Conservation (phyloP, 2,797 vertebrate genomes). For the Gambelia wislizenii region DNA sequence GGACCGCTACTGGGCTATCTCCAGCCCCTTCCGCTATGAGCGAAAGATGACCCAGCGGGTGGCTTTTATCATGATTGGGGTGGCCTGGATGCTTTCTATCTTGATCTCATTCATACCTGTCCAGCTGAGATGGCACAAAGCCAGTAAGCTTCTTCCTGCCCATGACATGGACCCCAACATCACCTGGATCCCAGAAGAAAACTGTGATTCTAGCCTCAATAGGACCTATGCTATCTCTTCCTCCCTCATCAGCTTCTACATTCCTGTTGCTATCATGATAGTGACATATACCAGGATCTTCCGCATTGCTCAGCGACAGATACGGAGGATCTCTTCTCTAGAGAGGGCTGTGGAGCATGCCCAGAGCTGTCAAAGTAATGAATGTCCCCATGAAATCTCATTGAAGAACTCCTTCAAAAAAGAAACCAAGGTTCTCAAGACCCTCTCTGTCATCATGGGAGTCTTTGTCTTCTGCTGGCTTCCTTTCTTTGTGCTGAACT, state of each 20-base stretch:
- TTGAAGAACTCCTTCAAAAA: slow-evolving; percentile 76
- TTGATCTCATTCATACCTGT: slow-evolving; percentile 87
- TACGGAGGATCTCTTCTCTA: slow-evolving; percentile 81
- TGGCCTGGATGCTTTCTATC: slow-evolving; percentile 84
- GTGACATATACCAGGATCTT: slow-evolving; percentile 85
- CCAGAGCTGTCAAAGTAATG: slow-evolving; percentile 67
- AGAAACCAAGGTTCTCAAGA: slow-evolving; percentile 86
- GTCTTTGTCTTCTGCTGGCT: slow-evolving; percentile 86
- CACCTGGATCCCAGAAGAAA: slow-evolving; percentile 27
- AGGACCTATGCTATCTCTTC: slow-evolving; percentile 84
- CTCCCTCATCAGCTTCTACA: slow-evolving; percentile 87
- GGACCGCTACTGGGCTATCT: slow-evolving; percentile 87
- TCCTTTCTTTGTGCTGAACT: slow-evolving; percentile 87
- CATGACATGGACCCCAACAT: background rate
- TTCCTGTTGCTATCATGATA: slow-evolving; percentile 85
- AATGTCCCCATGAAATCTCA: slow-evolving; percentile 72
- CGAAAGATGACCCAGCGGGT: slow-evolving; percentile 80
- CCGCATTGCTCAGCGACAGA: slow-evolving; percentile 82
- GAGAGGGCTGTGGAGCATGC: slow-evolving; percentile 75
- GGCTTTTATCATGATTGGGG: slow-evolving; percentile 81
- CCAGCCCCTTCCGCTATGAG: slow-evolving; percentile 82
- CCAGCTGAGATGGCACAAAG: slow-evolving; percentile 85
- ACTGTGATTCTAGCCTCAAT: slow-evolving; percentile 82
- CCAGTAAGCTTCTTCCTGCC: slow-evolving; percentile 40
- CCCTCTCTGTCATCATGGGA: slow-evolving; percentile 83